Conservation (phyloP, 2,113 vertebrate genomes). For the Myiozetetes cayanensis region DNA sequence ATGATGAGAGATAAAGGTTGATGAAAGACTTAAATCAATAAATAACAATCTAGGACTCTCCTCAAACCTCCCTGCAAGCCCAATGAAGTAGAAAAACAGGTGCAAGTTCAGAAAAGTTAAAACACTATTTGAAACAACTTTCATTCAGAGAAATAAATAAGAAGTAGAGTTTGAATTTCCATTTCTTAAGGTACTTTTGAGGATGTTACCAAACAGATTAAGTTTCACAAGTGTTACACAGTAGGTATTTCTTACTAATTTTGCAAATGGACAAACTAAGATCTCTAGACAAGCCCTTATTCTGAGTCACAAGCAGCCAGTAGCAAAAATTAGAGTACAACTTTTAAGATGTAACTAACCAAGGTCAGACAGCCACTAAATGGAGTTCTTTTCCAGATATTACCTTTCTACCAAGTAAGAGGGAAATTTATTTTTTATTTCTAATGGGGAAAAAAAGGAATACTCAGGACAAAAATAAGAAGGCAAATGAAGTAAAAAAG, state of each 20-base stretch:
- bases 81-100: not conserved
- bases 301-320: not conserved
- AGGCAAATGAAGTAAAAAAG: not conserved
- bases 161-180: not conserved
- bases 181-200: not conserved
- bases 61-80: not conserved
- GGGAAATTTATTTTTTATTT: not conserved
- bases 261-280: not conserved
- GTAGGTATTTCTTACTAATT: not conserved
- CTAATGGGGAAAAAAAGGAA: not conserved
- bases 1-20: conserved; percentile 20
- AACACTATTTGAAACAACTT: not conserved
- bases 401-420: not conserved
- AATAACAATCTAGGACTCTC: not conserved
- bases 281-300: not conserved
- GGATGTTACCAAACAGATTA: not conserved
- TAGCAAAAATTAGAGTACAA: not conserved
- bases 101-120: not conserved
- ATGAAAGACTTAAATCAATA: conserved; percentile 3
- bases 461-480: not conserved
- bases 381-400: not conserved
- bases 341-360: not conserved
- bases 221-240: not conserved
- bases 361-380: not conserved
- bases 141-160: not conserved